A percentile compares a stretch with the other conserved stretches of the same genome.
Conservation (phyloP, 2,888 invertebrate species). For the Dioctria rufipes region DNA sequence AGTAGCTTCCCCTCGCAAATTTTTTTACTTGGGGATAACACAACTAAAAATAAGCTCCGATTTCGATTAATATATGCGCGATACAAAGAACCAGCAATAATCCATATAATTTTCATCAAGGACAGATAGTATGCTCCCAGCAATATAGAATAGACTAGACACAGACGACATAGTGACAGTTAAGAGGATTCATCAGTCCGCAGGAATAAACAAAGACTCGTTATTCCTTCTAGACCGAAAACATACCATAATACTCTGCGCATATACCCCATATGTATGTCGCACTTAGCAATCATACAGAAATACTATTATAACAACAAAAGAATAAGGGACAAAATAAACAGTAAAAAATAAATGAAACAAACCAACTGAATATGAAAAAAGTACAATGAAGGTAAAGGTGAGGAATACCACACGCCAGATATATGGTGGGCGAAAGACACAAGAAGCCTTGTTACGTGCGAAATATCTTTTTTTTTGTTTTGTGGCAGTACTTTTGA, state of each 20-base stretch:
- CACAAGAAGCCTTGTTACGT: slow-evolving; percentile 43
- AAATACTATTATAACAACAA: neutral
- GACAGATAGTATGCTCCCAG: no score
- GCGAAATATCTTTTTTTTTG: neutral
- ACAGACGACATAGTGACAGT: neutral
- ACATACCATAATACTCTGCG: neutral
- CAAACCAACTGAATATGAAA: neutral
- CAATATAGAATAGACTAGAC: neutral
- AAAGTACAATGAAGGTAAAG: slow-evolving; percentile 24
- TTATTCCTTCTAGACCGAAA: neutral
- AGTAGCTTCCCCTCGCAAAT: no score
- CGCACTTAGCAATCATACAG: neutral
- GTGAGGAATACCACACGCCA: slow-evolving; percentile 54
- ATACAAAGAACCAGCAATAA: no score
- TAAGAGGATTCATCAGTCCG: neutral
- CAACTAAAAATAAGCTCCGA: no score
- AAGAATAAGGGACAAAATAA: neutral
- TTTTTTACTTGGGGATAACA: no score
- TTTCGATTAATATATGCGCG: no score
- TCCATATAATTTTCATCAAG: no score
- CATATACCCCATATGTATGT: neutral
- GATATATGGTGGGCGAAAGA: slow-evolving; percentile 50
- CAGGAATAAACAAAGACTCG: neutral
- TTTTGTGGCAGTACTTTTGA: slow-evolving; percentile 18
- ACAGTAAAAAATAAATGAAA: neutral